Evolutionary conservation across 2,113 vertebrate species (phyloP), one percentile per base, ranked within the genome.

Genomic region (Pituophis catenifer): DNA sequence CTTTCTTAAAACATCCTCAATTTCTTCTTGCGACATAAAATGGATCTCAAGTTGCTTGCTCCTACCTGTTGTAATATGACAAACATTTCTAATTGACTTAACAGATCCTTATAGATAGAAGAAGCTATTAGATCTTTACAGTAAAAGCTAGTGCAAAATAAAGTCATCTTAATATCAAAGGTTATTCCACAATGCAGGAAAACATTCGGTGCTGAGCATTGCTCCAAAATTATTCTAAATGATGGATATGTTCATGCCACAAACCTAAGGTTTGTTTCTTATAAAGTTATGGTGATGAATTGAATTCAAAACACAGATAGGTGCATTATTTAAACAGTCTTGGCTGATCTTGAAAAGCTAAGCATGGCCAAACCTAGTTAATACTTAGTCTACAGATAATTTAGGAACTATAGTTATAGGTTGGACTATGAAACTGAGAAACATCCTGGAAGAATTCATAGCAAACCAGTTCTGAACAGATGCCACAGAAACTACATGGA

Each of bases 1-100:
- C 91, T 98, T 97, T 97, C 98, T 98, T 95, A 99, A 97, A 95
- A 98, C 96, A 13, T 97, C 97, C 92, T 97, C 95, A 87, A 99
- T 98, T 96, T 99, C 98, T 94, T 99, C 98, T 93, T 97, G 97
- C 52, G 98, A 97, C 98, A 99, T 98, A 93, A 99, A 99, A 85
- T 95, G 94, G 54, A 98, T 96, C 75, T 98, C 98, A 0, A 93
- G 95, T 88, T 98, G 98, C 96, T 98, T 99, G 96, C 95, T 98
- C 91, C 97, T 98, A 97, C 97, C 99, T 99, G 93, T 44, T 95
- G 93, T 0, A 50, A 87, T 48, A 96, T 5, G 1, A 94, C 24
- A 0, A 95, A 8, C 92, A 0, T 3, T 62, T 44, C 94, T 62
- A 89, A 10, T 44, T 92, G 62, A 93, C 55, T 86, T 95, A 54